Base-by-base conservation (phyloP, 2,113 vertebrate species). In the Leucopsar rothschildi region DNA sequence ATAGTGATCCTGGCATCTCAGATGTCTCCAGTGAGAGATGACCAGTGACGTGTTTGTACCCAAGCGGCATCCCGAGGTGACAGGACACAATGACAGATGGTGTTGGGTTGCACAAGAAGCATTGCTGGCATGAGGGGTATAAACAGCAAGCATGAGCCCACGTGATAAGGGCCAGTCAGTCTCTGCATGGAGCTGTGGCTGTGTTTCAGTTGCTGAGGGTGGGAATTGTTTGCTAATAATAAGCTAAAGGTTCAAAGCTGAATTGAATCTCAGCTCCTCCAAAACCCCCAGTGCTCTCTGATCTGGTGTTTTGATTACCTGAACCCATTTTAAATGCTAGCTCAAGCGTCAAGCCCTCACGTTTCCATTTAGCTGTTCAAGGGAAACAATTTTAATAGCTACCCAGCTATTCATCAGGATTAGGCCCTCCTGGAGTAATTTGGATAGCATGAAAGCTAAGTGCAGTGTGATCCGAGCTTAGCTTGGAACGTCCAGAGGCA, bases 341-440 rank as follows among this genome's bases (percentile, higher is more conserved):
- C 84, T 95, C 65, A 82, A 92, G 66, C 12, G 0, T 94, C 84
- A 94, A 87, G 75, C 33, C 39, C 45, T 92, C 8, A 1, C 27
- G 66, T 95, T 94, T 96, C 89, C 91, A 80, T 76, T 79, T 91
- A 73, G 81, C 63, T 88, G 50, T 92, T 92, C 82, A 87, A 91
- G 47, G 73, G 78, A 87, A 94, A 92, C 84, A 85, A 72, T 96
- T 95, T 94, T 92, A 88, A 92, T 92, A 81, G 60, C 86, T 88
- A n/a, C 11, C 2, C 77, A 82, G 73, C 65, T 87, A 93, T 92
- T 95, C 45, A 92, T 91, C 81, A 95, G 91, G 65, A 85, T 87
- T 95, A 88, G 77, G n/a, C 53, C 50, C 50, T 84, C 65, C 77
- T 88, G 83, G 57, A 52, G 70, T 85, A 52, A 59, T 85, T 95